These are phyloP conservation scores for Pristionchus japonicus DNA, from an alignment of 2,888 invertebrate species.

Conservation along the genomic window DNA sequence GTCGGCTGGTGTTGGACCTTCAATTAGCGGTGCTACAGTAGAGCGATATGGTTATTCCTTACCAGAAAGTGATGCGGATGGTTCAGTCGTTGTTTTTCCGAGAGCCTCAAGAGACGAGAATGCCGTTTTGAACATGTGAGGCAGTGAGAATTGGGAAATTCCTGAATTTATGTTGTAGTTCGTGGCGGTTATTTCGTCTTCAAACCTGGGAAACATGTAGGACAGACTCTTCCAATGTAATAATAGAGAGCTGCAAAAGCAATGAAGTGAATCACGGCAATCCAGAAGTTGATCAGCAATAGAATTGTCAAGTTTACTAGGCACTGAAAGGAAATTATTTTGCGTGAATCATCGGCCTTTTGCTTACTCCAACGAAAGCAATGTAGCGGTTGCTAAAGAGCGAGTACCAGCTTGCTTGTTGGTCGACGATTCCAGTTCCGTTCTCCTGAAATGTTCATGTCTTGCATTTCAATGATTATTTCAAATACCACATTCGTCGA, in stretches of 20 bases:
- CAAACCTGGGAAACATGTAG: constrained; percentile 92
- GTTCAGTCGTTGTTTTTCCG: constrained; percentile 35
- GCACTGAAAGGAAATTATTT: constrained; percentile 80
- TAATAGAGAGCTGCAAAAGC: constrained; percentile 90
- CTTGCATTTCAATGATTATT: not conserved
- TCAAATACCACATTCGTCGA: constrained; percentile 33
- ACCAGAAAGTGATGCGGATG: not conserved
- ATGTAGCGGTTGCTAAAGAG: constrained; percentile 94
- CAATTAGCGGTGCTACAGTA: too few species aligned
- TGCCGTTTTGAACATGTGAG: constrained; percentile 65
- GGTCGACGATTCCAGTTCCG: constrained; percentile 79
- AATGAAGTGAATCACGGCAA: constrained; percentile 87
- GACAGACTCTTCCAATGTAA: constrained; percentile 94
- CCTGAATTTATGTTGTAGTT: constrained; percentile 51
- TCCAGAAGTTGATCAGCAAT: constrained; percentile 93
- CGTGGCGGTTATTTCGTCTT: not conserved
- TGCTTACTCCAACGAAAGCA: constrained; percentile 86
- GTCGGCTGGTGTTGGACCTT: constrained; percentile 53
- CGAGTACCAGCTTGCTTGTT: constrained; percentile 95
- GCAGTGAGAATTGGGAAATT: constrained; percentile 65
- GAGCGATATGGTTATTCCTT: not conserved
- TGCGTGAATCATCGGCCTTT: not conserved
- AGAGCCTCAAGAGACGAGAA: constrained; percentile 59
- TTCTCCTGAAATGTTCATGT: not conserved
- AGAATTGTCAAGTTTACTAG: constrained; percentile 88